These are phyloP conservation scores for Saccostrea glomerata DNA, from an alignment of 1,140 invertebrate species.

Conservation along the genomic window DNA sequence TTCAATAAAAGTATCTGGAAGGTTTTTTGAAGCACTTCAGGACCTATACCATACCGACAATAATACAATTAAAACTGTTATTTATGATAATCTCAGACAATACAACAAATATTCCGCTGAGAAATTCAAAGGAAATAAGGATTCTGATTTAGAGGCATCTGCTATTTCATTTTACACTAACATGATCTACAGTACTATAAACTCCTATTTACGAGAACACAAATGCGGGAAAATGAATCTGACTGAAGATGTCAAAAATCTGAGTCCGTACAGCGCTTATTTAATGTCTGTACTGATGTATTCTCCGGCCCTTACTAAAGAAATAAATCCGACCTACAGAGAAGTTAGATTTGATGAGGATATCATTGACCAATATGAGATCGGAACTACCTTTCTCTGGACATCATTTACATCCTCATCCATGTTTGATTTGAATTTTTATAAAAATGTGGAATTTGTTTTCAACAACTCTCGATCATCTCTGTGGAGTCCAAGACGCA, in stretches of 20 bases:
- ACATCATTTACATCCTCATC: slow-evolving; percentile 15
- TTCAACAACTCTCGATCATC: slow-evolving; percentile 1
- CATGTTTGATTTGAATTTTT: background rate
- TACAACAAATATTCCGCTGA: background rate
- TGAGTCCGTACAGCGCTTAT: background rate
- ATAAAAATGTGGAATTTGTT: background rate
- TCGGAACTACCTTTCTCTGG: slow-evolving; percentile 4
- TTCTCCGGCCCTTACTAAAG: background rate
- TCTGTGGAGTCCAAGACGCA: background rate
- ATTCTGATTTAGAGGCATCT: background rate
- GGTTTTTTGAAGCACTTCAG: background rate
- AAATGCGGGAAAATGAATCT: background rate
- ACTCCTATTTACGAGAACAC: background rate
- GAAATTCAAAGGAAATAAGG: background rate
- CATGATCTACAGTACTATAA: background rate
- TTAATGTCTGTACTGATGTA: background rate
- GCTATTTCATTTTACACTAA: background rate
- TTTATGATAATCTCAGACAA: background rate
- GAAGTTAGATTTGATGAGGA: background rate
- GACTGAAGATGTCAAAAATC: background rate
- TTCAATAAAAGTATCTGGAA: background rate
- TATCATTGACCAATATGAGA: background rate
- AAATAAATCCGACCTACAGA: background rate
- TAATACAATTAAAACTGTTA: background rate
- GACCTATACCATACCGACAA: background rate